Conservation (phyloP, 2,888 invertebrate genomes). For the Macroteleia sp. region DNA sequence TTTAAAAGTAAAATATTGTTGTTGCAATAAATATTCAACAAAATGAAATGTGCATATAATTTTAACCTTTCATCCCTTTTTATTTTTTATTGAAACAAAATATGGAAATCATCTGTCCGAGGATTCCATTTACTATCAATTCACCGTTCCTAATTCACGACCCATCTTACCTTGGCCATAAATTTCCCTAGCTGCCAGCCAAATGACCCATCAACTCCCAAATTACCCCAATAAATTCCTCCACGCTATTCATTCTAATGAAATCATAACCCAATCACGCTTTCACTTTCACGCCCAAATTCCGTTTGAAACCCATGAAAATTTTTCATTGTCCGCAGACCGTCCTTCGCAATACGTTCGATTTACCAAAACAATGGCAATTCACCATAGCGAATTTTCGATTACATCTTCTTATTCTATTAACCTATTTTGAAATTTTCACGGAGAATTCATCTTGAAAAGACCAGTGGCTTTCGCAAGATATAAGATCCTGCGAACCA, state of each 20-base stretch:
- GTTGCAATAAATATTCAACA: no score
- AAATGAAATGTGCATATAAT: no score
- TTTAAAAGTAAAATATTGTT: no score
- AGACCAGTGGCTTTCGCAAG: background rate
- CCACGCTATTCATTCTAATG: constrained; percentile 32
- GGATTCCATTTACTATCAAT: constrained; percentile 22
- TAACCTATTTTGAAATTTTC: constrained; percentile 10
- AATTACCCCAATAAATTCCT: constrained; percentile 46
- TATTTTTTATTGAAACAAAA: background rate
- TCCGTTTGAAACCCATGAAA: constrained; percentile 29
- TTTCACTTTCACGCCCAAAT: constrained; percentile 34
- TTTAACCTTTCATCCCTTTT: no score
- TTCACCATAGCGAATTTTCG: constrained; percentile 28
- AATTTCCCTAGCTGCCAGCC: constrained; percentile 26
- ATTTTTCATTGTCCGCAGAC: constrained; percentile 3
- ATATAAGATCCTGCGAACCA: background rate
- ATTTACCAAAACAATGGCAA: constrained; percentile 9
- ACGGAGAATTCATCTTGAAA: constrained; percentile 18
- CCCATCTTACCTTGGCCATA: constrained; percentile 23
- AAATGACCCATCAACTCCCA: constrained; percentile 42
- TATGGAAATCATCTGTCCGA: background rate
- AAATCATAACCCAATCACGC: constrained; percentile 42
- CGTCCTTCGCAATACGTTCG: background rate
- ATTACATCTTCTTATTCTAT: constrained; percentile 6
- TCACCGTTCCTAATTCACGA: constrained; percentile 19